Evolutionary conservation across 2,888 invertebrate genomes (phyloP).

Genomic region (Teinopalpus imperialis): DNA sequence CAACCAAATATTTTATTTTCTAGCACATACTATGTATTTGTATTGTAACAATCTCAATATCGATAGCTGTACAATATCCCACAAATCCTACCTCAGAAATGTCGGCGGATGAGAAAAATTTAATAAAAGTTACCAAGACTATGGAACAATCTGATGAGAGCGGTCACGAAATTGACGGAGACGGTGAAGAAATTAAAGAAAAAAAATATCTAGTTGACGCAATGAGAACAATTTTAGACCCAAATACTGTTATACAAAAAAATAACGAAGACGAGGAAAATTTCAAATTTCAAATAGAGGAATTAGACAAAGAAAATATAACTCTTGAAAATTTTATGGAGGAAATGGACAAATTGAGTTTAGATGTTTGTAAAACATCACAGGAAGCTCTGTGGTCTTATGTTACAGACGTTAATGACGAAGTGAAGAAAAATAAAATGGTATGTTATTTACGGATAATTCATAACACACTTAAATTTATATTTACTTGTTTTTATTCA

Average conservation of each 20-base stretch:
- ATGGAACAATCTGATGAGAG: conserved; percentile 64
- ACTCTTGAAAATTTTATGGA: conserved; percentile 64
- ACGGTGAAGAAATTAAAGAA: conserved; percentile 60
- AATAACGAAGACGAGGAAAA: conserved; percentile 49
- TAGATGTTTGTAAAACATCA: conserved; percentile 69
- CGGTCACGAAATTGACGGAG: conserved; percentile 63
- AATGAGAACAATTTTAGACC: conserved; percentile 64
- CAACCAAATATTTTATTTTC: conserved; percentile 40
- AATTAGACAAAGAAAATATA: conserved; percentile 54
- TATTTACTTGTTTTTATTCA: too few relatives aligned
- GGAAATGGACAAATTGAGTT: conserved; percentile 69
- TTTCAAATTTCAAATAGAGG: conserved; percentile 57
- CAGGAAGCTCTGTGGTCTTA: conserved; percentile 71
- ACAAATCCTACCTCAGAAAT: conserved; percentile 67
- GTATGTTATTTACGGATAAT: conserved; percentile 38
- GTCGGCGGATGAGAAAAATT: conserved; percentile 61
- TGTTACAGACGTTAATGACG: conserved; percentile 66
- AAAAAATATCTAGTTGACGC: conserved; percentile 69
- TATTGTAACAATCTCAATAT: conserved; percentile 41
- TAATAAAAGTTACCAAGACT: conserved; percentile 50
- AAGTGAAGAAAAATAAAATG: conserved; percentile 68
- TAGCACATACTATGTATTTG: conserved; percentile 49
- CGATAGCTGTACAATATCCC: conserved; percentile 52
- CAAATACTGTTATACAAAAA: conserved; percentile 50
- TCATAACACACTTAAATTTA: too few relatives aligned